phyloP scores from a whole-genome alignment of 2,113 vertebrate genomes.

The Seriola rivoliana region DNA sequence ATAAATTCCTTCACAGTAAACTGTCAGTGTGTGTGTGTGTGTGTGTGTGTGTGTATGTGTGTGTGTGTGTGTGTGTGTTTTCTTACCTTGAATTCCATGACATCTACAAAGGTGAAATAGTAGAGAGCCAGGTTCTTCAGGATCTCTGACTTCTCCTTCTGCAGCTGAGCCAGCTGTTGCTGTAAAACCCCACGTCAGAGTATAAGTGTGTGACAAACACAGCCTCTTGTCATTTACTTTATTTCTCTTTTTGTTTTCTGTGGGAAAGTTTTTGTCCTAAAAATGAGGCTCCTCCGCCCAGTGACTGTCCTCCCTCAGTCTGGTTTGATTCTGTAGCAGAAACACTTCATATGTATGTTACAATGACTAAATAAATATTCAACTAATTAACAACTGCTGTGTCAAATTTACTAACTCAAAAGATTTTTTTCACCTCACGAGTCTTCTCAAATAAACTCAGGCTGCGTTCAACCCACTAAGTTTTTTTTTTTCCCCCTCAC shows the following conservation, averaged over 20 bases:
- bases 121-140: conserved; percentile 99
- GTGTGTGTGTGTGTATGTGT: not conserved
- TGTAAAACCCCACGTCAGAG: conserved; percentile 81
- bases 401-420: too few relatives aligned
- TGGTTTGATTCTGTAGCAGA: not conserved
- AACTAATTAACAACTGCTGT: too few relatives aligned
- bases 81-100: conserved; percentile 99
- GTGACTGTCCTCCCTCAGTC: not conserved
- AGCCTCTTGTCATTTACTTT: not conserved
- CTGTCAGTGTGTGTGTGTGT: rapidly evolving
- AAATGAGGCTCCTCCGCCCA: not conserved
- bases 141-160: conserved; percentile 99
- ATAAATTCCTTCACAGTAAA: not conserved
- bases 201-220: not conserved
- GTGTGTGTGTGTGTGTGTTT: not conserved
- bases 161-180: conserved; percentile 99
- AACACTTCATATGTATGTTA: too few relatives aligned
- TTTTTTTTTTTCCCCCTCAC: too few relatives aligned
- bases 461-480: not conserved
- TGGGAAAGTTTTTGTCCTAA: not conserved
- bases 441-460: not conserved
- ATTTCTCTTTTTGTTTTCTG: not conserved
- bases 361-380: too few relatives aligned
- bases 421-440: too few relatives aligned
- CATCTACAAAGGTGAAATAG: conserved; percentile 99